Conservation (phyloP, 2,888 invertebrate species). For the Epirrita christyi region DNA sequence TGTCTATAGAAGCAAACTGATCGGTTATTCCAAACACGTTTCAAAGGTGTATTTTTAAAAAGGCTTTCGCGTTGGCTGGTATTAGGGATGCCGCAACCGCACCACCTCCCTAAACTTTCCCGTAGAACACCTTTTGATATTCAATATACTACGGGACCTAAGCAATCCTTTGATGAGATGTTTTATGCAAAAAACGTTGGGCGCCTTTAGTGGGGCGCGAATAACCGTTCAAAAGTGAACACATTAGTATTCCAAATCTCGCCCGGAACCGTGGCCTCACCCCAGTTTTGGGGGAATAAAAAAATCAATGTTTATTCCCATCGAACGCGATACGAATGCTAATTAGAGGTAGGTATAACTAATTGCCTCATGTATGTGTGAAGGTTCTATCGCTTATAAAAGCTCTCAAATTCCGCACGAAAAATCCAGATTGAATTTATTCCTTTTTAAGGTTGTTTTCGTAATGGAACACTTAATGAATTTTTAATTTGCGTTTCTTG, state of each 20-base stretch:
- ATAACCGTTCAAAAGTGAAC: constrained; percentile 82
- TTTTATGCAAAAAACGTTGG: constrained; percentile 85
- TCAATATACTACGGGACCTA: constrained; percentile 81
- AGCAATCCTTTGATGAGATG: constrained; percentile 85
- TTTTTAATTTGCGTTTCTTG: constrained; percentile 43
- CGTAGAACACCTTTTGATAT: constrained; percentile 82
- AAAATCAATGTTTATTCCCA: constrained; percentile 83
- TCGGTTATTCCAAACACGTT: constrained; percentile 78
- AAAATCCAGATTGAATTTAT: constrained; percentile 52
- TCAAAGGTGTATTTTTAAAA: constrained; percentile 81
- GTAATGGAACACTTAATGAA: constrained; percentile 47
- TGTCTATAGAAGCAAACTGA: constrained; percentile 39
- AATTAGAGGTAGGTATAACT: constrained; percentile 72
- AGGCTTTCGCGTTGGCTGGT: constrained; percentile 75
- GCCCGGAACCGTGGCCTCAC: constrained; percentile 65
- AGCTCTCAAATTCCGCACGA: constrained; percentile 46
- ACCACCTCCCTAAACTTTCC: constrained; percentile 72
- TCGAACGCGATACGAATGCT: constrained; percentile 79
- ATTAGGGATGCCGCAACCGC: constrained; percentile 73
- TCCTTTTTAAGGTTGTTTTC: constrained; percentile 43
- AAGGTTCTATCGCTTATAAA: constrained; percentile 62
- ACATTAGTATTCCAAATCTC: constrained; percentile 81
- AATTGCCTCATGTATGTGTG: constrained; percentile 77
- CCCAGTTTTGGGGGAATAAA: constrained; percentile 80
- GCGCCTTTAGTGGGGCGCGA: constrained; percentile 78